A percentile compares a stretch with the other conserved stretches of the same genome.
Evolutionary conservation across 2,113 vertebrate genomes (phyloP).

Genomic region (Menidia beryllina): DNA sequence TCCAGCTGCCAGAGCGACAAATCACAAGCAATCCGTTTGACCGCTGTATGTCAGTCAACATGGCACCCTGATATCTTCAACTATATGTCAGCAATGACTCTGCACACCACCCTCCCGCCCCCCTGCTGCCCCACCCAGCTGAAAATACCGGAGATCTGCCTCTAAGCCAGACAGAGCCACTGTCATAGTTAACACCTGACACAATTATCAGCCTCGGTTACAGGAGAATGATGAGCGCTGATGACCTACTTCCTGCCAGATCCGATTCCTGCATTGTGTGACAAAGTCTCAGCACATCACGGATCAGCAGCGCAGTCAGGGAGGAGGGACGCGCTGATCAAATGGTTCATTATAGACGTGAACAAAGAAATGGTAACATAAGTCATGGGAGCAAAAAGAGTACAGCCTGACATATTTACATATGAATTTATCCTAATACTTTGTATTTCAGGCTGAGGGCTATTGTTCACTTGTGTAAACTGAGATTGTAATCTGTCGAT

Average conservation of each 20-base stretch:
- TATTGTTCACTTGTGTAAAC: slow-evolving; percentile 61
- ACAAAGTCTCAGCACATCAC: slow-evolving; percentile 31
- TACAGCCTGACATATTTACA: slow-evolving; percentile 59
- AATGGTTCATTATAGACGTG: slow-evolving; percentile 56
- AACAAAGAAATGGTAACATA: slow-evolving; percentile 66
- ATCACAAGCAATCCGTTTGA: slow-evolving; percentile 19
- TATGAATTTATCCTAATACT: slow-evolving; percentile 56
- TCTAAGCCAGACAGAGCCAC: slow-evolving; percentile 28
- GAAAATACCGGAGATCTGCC: slow-evolving; percentile 31
- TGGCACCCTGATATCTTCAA: slow-evolving; percentile 43
- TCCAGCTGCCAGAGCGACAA: slow-evolving; percentile 53
- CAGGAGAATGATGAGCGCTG: slow-evolving; percentile 52
- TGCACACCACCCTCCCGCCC: neutral
- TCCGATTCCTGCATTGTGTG: slow-evolving; percentile 63
- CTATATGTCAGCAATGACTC: slow-evolving; percentile 49
- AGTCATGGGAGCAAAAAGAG: slow-evolving; percentile 53
- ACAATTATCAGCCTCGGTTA: slow-evolving; percentile 59
- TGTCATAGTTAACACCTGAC: slow-evolving; percentile 44
- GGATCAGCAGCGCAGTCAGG: slow-evolving; percentile 47
- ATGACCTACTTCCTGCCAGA: slow-evolving; percentile 69
- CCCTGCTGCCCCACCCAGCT: neutral
- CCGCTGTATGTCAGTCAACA: slow-evolving; percentile 43
- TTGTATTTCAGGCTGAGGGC: slow-evolving; percentile 42
- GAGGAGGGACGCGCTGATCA: slow-evolving; percentile 37
- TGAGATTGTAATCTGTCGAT: slow-evolving; percentile 45